Base-by-base conservation (phyloP, 2,113 vertebrate species). In the Sebastes fasciatus region DNA sequence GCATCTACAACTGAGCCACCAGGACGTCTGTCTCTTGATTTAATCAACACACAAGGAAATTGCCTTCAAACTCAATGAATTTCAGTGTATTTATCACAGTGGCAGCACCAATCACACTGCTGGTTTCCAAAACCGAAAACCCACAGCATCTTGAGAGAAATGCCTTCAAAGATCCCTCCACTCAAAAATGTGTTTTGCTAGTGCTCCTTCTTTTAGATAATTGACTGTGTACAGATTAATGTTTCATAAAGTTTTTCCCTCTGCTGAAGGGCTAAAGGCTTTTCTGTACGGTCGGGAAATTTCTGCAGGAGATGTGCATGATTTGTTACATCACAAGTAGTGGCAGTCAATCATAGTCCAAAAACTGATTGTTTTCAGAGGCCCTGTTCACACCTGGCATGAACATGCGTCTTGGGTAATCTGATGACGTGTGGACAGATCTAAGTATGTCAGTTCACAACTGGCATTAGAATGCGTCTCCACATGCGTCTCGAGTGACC, bases 31-130 rank as follows among this genome's bases (percentile, higher is more conserved):
- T 74, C 49, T 75, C 65, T 54, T 84, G 66, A 86, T 88, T 89
- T 57, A 80, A 90, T 89, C 72, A 48, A 84, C 64, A 67, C 61
- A 55, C 49, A n/a, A 85, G 76, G 85, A 90, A 89, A 92, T 92
- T 89, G 86, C 71, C 79, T 87, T 88, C 74, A 83, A 77, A 78
- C 34, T 80, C 68, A 82, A 63, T 69, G 51, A 82, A 64, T 67
- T 64, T 82, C 61, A 65, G 52, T 61, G 16, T 5, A 71, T 87
- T 16, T 49, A 58, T 86, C 72, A 75, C 23, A 74, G 57, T 49
- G 51, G 74, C 69, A 84, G 66, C 77, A 73, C 26, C 8, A 72
- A 51, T 86, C 76, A 62, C 69, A n/a, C 4, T 10, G 10, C 63
- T 70, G 46, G 34, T 87, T 77, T 45, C 40, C 6, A 13, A 34